phyloP scores from a whole-genome alignment of 2,113 vertebrate genomes.

The Lanius ludovicianus region DNA sequence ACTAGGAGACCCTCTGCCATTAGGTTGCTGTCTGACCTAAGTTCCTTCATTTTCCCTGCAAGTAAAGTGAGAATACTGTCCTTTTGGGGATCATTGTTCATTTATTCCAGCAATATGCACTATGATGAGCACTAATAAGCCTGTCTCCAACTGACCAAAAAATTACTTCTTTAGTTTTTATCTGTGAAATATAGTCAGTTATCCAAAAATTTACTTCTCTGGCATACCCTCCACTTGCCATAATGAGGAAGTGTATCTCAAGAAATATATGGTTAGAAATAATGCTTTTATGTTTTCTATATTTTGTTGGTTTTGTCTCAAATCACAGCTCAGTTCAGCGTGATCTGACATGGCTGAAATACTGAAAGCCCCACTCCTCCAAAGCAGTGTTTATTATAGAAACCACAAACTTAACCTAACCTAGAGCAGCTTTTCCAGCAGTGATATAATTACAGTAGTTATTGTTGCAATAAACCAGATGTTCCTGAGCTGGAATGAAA shows the following conservation, averaged over 20 bases:
- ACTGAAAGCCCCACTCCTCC: constrained; percentile 44
- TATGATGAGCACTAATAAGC: background rate
- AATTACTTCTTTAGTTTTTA: constrained; percentile 11
- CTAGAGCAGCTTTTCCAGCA: constrained; percentile 65
- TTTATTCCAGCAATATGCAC: background rate
- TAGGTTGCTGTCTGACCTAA: background rate
- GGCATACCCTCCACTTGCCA: background rate
- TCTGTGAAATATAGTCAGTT: constrained; percentile 18
- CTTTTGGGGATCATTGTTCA: background rate
- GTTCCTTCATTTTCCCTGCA: background rate
- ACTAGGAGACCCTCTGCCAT: background rate
- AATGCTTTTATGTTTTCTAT: constrained; percentile 47
- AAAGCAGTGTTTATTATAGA: constrained; percentile 66
- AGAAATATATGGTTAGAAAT: constrained; percentile 42
- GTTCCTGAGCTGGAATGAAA: constrained; percentile 62
- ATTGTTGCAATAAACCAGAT: constrained; percentile 74
- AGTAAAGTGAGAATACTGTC: background rate
- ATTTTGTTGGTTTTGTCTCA: constrained; percentile 63
- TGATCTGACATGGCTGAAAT: constrained; percentile 52
- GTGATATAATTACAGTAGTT: constrained; percentile 73
- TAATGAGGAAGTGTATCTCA: constrained; percentile 37
- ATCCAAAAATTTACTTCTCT: constrained; percentile 22
- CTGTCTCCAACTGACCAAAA: background rate
- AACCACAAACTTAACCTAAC: constrained; percentile 68
- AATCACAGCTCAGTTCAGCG: constrained; percentile 49